Evolutionary conservation across 2,797 vertebrate species (phyloP), one percentile per base, ranked within the genome.

Genomic region (Poeciliopsis paucimaculata): DNA sequence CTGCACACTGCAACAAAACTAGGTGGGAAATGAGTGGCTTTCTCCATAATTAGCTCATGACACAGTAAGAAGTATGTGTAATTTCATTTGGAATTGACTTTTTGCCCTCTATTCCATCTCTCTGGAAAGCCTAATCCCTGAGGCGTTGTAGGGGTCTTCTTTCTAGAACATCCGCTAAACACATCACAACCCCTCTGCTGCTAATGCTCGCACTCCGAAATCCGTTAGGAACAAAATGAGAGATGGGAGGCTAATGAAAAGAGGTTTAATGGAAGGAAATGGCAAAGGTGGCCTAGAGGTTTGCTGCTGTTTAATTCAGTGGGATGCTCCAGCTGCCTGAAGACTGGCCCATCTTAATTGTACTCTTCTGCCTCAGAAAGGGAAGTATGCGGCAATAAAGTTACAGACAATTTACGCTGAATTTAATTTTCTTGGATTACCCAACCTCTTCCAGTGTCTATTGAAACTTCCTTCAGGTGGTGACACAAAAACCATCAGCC

Each of bases 181-280:
- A 93, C 89, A 92, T 94, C 92, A 41, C 64, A 91, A 93, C 86
- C 86, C 73, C 46, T 86, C 84, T 87, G 82, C 81, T 87, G 85
- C 88, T 81, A 88, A 92, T 84, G 81, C 80, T 88, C 89, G 20
- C 64, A 28, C 70, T 47, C 76, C 79, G 78, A 84, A 93, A 89
- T 45, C 88, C 80, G 79, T 88, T 89, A 87, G 86, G 72, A 90
- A 86, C 86, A 90, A 92, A 94, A 89, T 85, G 92, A 91, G 87
- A 94, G 89, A 95, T 91, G 86, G 91, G 91, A 82, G 91, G 88
- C 89, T 94, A 94, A 95, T 95, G 93, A 96, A 95, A 95, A 95
- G 92, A 90, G 87, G 86, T 94, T 95, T 95, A 95, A 94, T 93
- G 90, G 90, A 91, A 89, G 91, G 92, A 89, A 86, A 82, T 91